These are phyloP conservation scores for Melieria picta DNA, from an alignment of 2,888 invertebrate species.

Conservation along the genomic window DNA sequence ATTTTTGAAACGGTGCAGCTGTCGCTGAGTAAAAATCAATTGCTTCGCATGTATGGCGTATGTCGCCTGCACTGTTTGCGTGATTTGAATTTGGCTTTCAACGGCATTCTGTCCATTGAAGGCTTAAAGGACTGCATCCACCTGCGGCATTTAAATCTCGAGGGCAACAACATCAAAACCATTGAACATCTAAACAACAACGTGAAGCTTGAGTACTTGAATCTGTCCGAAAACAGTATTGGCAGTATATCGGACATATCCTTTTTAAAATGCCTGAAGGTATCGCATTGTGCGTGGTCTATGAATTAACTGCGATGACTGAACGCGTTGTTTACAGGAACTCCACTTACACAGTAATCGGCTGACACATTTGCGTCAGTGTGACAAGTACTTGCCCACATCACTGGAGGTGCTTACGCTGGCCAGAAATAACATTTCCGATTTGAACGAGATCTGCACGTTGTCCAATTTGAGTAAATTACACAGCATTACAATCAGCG, in stretches of 20 bases:
- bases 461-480: constrained; percentile 80
- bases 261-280: constrained; percentile 83
- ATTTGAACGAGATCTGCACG: constrained; percentile 87
- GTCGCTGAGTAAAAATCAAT: constrained; percentile 84
- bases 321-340: constrained; percentile 70
- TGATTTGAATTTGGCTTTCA: constrained; percentile 84
- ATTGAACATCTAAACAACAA: constrained; percentile 89
- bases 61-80: constrained; percentile 82
- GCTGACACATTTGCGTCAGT: constrained; percentile 81
- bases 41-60: constrained; percentile 88
- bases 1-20: constrained; percentile 70
- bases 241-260: constrained; percentile 86
- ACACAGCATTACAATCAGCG: constrained; percentile 83
- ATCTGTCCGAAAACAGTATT: constrained; percentile 90
- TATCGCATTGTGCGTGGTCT: constrained; percentile 53
- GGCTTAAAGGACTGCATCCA: constrained; percentile 86
- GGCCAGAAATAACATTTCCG: constrained; percentile 83
- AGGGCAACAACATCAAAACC: constrained; percentile 92
- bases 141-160: constrained; percentile 82
- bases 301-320: not conserved
- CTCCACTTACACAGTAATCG: constrained; percentile 87
- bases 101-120: constrained; percentile 89
- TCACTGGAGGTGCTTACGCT: constrained; percentile 80
- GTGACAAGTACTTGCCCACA: constrained; percentile 83
- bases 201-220: constrained; percentile 82